Base-by-base conservation (phyloP, 2,888 invertebrate species). In the Nemurella pictetii region DNA sequence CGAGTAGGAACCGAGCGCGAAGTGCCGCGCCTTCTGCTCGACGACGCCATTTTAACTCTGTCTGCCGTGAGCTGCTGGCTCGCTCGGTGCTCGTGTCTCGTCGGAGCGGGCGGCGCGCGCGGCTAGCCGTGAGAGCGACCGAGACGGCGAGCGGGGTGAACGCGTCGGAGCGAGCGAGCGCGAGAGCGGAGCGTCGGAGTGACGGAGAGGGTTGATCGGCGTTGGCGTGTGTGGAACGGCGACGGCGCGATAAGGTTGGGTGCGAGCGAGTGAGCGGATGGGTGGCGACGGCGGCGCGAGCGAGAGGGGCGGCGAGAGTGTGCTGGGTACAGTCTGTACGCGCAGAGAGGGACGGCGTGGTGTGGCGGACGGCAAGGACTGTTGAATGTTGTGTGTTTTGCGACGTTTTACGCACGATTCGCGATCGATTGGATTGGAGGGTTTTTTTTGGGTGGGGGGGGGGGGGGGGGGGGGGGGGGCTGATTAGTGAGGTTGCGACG, bases 41-140 rank as follows among this genome's bases (percentile, higher is more conserved):
- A 32, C 28, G 87, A 80, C 86, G 87, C 87, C 87, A 87, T 87
- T 85, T 87, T 87, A 28, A 35, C 30, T 84, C 80, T 3, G 30
- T 77, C 15, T 28, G 26, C 75, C 12, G 4, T 28, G 75, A n/a
- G 75, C 9, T 28, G 75, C 9, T 9, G 7, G 26, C 75, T 4
- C 75, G 75, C n/a, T 25, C 2, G 73, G 84, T 84, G 35, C 84
- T 73, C 30, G 83, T 84, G 80, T 55, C 78, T 32, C 73, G 83
- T 55, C 36, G 85, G 36, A 83, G n/a, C 75, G 74, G 27, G n/a
- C 75, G 75, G 28, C 28, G 27, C 25, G 5, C 7, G 7, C 20
- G 30, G 5, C 9, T 27, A n/a, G 80, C n/a, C 30, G 29, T 15
- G 78, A 25, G 15, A 32, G 27, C 25, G 83, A 28, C 55, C 1